Conservation (phyloP, 2,888 invertebrate genomes). For the Loripinus fragilis region DNA sequence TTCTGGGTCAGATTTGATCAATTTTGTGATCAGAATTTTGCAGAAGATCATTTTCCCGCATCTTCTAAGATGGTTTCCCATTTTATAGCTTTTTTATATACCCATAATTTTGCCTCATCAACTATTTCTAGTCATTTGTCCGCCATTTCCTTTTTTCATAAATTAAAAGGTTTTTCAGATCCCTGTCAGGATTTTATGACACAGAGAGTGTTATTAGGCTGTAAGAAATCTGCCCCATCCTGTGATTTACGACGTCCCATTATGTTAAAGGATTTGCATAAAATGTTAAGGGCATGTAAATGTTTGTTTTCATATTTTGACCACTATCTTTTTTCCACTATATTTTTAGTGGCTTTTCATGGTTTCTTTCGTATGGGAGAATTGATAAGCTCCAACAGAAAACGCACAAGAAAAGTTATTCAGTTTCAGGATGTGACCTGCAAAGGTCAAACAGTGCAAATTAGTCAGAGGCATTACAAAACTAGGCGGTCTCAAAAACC, state of each 20-base stretch:
- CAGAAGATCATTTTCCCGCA: not conserved
- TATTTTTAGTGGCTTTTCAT: slow-evolving; percentile 6
- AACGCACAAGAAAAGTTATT: not conserved
- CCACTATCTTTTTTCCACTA: not conserved
- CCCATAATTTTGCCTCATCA: not conserved
- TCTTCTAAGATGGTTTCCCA: not conserved
- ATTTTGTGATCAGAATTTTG: not conserved
- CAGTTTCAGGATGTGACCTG: slow-evolving; percentile 9
- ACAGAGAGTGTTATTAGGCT: slow-evolving; percentile 20
- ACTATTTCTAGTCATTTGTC: slow-evolving; percentile 20
- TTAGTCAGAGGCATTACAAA: slow-evolving; percentile 14
- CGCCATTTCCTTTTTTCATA: slow-evolving; percentile 1
- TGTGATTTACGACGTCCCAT: not conserved
- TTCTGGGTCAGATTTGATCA: not conserved
- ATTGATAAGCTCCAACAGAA: not conserved
- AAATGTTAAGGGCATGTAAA: not conserved
- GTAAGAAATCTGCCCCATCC: slow-evolving; percentile 6
- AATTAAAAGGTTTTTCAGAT: not conserved
- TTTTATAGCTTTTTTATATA: slow-evolving; percentile 5
- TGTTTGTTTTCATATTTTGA: not conserved
- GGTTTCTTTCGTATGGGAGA: slow-evolving; percentile 32
- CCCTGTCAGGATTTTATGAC: slow-evolving; percentile 2
- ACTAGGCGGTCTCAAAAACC: slow-evolving; percentile 12
- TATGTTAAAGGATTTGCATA: not conserved
- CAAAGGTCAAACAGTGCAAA: not conserved